Evolutionary conservation across 1,140 invertebrate genomes (phyloP), one percentile per base, ranked within the genome.

Genomic region (Caerostris darwini): DNA sequence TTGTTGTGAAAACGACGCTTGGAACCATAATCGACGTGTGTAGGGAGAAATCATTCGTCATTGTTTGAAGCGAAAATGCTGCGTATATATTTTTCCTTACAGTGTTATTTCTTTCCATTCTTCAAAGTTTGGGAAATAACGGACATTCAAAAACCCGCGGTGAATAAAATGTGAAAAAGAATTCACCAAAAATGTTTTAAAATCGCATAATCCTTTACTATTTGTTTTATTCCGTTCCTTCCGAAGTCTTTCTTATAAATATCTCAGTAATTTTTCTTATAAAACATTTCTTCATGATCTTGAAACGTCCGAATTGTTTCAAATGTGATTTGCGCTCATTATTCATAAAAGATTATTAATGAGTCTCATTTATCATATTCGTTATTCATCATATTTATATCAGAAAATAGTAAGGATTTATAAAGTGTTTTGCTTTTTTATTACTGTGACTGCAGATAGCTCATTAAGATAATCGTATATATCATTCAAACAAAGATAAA

Each of bases 1-100:
- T 77, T 77, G 71, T 50, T 77, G 71, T 50, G 71, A 77, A 50
- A 50, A 77, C 71, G 71, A 77, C 71, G 71, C 71, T 77, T 77
- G 19, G 50, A 77, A 53, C 50, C 34, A 77, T 77, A 77, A 77
- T 77, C 71, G 71, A 77, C 71, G 71, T 53, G 34, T 77, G 53
- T 77, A 50, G 12, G 71, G 53, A 77, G 71, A 53, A 77, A 77
- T 77, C 71, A 77, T 77, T 77, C 71, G 71, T 77, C 71, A 77
- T 77, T 77, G 71, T 77, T 77, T 77, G 71, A 77, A 77, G 10
- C 50, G 71, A 77, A 77, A 77, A 77, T 77, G 34, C 71, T 10
- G 71, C 34, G 4, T 77, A 77, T 77, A 14, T 77, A 77, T 53
- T 77, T 77, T 77, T 77, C 34, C 19, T 77, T 77, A 10, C 34